Base-by-base conservation (phyloP, 2,797 vertebrate species). In the Cryptoprocta ferox region DNA sequence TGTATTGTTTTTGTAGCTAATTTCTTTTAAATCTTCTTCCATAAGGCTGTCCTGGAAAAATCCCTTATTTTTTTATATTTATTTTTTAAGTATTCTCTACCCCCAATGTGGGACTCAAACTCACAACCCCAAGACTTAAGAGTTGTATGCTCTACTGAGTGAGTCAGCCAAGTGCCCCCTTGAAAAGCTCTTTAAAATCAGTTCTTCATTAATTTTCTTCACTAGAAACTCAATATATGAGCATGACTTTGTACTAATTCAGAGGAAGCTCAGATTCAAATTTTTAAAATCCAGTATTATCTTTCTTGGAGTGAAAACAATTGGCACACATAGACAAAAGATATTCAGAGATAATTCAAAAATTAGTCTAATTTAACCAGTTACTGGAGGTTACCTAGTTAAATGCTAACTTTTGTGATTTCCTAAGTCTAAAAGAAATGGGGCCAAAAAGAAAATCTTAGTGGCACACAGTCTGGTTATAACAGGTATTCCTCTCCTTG, bases 261-360 rank as follows among this genome's bases (percentile, higher is more conserved):
- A 66, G 76, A 93, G 18, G 70, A 93, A 87, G 39, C 80, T 95
- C 42, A 91, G 14, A 66, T 78, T 79, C 19, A 42, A 94, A 92
- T 88, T 71, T 82, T 30, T 70, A 19, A n/a, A 88, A 85, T 93
- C 65, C 79, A 93, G 7, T 84, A 83, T 39, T 42, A 91, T 66
- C 28, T 93, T 68, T 75, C 16, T 66, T 79, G 21, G 48, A 68
- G 15, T 92, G 1, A 83, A 78, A 70, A 35, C 82, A 50, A 75
- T 26, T 9, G 13, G 26, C 63, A 92, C n/a, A 87, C n/a, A 21
- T 48, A 12, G 13, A 80, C 6, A 91, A 82, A 90, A 90, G 21
- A 68, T 7, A 92, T 19, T 85, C 42, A 87, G 66, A 84, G 78
- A 68, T 87, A 84, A 94, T 37, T 89, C 26, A 70, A 84, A 3